Base-by-base conservation (phyloP, 2,113 vertebrate genomes). In the Felis chaus region DNA sequence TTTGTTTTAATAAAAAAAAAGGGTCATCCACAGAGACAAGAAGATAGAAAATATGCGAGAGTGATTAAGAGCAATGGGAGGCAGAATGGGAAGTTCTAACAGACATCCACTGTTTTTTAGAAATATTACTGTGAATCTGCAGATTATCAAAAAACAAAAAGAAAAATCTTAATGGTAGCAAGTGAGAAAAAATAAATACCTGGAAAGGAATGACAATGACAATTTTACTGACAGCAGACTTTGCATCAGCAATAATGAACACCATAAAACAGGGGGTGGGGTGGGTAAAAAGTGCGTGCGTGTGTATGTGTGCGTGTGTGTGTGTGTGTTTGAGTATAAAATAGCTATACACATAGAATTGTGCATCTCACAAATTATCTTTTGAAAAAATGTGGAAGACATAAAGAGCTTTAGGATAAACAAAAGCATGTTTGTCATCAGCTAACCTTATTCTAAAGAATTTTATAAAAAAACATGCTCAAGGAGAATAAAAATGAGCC, bases 401-500 rank as follows among this genome's bases (percentile, higher is more conserved):
- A 76, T 69, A 41, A 71, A 80, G 39, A 41, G 10, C 7, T 33
- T 80, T 69, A 80, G n/a, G 13, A 66, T 25, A 68, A 57, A 85
- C 39, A 31, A 65, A 91, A 83, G 0, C n/a, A 69, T 33, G 21
- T 48, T 74, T 53, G 73, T 61, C 7, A 31, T 80, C 18, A 95
- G 29, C 23, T 93, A 85, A 27, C 91, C 63, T 94, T 92, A 15
- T 41, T 78, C 36, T 78, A 91, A 94, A 95, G 23, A 21, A 76
- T 63, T 13, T 86, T 89, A 9, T 61, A 36, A 36, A 78, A 50
- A 23, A 95, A 63, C 68, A 74, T 41, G 23, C 63, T 83, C 89
- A 83, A 33, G 83, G 41, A 76, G 11, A 92, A 88, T 76, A 78
- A 89, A 95, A 86, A 78, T 33, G 2, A 95, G 31, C 36, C 92